These are phyloP conservation scores for Hemicentrotus pulcherrimus DNA, from an alignment of 35 echinoderm and acorn worm genomes.

Conservation along the genomic window DNA sequence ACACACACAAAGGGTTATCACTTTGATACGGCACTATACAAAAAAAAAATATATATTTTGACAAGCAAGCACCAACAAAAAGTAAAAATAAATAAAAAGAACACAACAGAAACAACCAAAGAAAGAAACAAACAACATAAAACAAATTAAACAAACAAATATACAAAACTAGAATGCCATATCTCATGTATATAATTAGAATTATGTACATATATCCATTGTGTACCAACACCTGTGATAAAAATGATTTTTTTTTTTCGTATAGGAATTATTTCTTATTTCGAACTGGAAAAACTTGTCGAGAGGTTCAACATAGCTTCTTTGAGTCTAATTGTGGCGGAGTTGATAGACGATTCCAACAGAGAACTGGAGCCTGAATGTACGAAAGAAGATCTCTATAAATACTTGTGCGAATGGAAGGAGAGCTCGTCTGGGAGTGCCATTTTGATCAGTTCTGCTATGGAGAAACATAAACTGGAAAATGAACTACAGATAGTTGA, in stretches of 20 bases:
- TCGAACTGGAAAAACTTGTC: neutral
- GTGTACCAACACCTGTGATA: neutral
- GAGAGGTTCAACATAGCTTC: neutral
- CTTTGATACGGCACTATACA: too few relatives aligned
- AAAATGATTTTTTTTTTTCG: too few relatives aligned
- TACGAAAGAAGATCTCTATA: neutral
- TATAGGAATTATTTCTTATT: neutral
- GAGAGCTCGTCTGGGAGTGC: neutral
- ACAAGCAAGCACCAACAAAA: too few relatives aligned
- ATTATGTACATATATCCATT: too few relatives aligned
- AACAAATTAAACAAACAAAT: too few relatives aligned
- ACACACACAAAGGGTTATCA: too few relatives aligned
- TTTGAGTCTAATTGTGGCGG: neutral
- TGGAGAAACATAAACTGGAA: neutral
- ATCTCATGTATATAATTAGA: too few relatives aligned
- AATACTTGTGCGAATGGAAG: neutral
- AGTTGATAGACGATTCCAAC: neutral
- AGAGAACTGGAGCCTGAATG: neutral
- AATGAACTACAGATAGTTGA: neutral
- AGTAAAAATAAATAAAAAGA: too few relatives aligned
- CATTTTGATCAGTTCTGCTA: neutral
- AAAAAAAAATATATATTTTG: too few relatives aligned
- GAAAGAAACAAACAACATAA: too few relatives aligned
- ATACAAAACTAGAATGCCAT: too few relatives aligned
- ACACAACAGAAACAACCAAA: too few relatives aligned